Conservation (phyloP, 2,797 vertebrate genomes). For the Apogon hyalosoma region DNA sequence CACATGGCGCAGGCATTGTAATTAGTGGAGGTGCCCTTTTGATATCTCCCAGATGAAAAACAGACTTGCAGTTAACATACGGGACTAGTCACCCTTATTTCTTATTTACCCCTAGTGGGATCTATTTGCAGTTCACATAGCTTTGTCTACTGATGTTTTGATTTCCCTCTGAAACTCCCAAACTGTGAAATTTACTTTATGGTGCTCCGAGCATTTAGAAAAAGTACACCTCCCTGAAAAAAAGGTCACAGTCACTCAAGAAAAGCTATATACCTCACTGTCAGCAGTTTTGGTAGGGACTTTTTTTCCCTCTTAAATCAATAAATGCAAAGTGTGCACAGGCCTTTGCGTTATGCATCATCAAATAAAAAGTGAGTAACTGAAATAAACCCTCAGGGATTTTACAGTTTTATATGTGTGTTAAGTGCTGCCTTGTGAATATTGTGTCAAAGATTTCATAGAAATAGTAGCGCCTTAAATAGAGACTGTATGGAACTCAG, state of each 20-base stretch:
- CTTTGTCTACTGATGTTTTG: constrained; percentile 17
- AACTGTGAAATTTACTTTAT: constrained; percentile 5
- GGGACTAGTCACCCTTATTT: constrained; percentile 24
- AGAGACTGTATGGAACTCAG: not conserved
- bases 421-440: not conserved
- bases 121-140: constrained; percentile 17
- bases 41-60: constrained; percentile 61
- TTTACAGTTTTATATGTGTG: not conserved
- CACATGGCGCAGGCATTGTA: constrained; percentile 55
- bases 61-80: constrained; percentile 47
- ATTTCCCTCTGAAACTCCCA: not conserved
- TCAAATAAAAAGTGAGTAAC: not conserved
- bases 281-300: not conserved
- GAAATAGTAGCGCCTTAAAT: not conserved
- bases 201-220: no score
- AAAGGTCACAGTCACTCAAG: not conserved
- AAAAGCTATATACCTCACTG: not conserved
- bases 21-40: constrained; percentile 71
- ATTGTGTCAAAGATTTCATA: no score
- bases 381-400: not conserved
- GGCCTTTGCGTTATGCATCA: not conserved
- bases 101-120: constrained; percentile 1
- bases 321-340: not conserved
- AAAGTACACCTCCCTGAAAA: not conserved
- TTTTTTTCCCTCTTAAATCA: not conserved